Evolutionary conservation across 2,888 invertebrate species (phyloP).

Genomic region (Magallana nippona): DNA sequence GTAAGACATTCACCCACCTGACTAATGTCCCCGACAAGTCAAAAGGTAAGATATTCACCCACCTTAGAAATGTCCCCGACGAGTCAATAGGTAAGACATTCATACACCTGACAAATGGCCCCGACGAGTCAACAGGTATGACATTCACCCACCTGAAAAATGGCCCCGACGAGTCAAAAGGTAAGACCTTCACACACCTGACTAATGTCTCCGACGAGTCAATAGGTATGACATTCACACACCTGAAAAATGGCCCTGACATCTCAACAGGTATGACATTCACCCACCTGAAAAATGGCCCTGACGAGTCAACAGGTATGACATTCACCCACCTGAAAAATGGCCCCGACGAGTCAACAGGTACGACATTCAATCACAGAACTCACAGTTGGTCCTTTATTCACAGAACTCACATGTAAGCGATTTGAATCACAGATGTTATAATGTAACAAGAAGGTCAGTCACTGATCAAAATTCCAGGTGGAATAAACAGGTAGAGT

Average conservation of each 20-base stretch:
- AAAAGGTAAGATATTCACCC: slow-evolving; percentile 80
- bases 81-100: slow-evolving; percentile 85
- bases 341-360: too few species aligned
- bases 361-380: too few species aligned
- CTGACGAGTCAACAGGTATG: slow-evolving; percentile 88
- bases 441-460: too few species aligned
- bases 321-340: not conserved
- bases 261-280: slow-evolving; percentile 85
- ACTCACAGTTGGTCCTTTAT: too few species aligned
- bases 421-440: too few species aligned
- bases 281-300: slow-evolving; percentile 98
- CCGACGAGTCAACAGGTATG: slow-evolving; percentile 88
- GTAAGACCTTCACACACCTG: not conserved
- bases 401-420: too few species aligned
- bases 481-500: too few species aligned
- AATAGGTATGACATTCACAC: slow-evolving; percentile 80
- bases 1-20: not conserved
- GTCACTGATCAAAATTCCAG: too few species aligned
- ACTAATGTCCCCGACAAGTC: not conserved
- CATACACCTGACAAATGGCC: slow-evolving; percentile 98
- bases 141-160: not conserved
- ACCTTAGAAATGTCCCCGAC: slow-evolving; percentile 99
- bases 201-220: not conserved
- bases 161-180: too few species aligned
- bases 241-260: slow-evolving; percentile 99